Base-by-base conservation (phyloP, 1,140 invertebrate species). In the Orius insidiosus region DNA sequence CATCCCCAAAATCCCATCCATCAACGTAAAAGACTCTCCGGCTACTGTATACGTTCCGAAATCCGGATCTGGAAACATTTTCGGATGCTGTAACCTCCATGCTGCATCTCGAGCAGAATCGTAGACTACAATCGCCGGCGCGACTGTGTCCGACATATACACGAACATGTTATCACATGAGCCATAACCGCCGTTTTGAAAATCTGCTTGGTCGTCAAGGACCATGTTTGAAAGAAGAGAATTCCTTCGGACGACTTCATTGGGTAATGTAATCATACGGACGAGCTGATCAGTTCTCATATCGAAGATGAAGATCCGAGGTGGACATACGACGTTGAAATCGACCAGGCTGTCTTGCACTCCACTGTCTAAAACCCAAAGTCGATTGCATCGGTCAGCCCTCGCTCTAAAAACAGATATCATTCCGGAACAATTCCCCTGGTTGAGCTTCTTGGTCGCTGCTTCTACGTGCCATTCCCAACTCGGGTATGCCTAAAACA, bases 31-130 rank as follows among this genome's bases (percentile, higher is more conserved):
- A 2, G 59, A 65, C 46, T 74, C 69, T 0, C 54, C 56, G 3
- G 61, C 65, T n/a, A 70, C 66, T 52, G 52, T 59, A 50, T 80
- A 80, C 49, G 72, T 74, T 0, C 75, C 71, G 38, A 75, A 71
- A 58, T 85, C 75, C 0, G 81, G 80, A 65, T 85, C 72, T 0
- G 83, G 82, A 57, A 78, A 80, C 80, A 86, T 85, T 19, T 75
- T 71, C 1, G 80, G 72, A 59, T 85, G 80, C 2, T 72, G 67
- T 0, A 81, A 61, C 39, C 83, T 66, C 81, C 83, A 85, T 10
- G 80, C 78, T 36, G 71, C 72, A 53, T 82, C 78, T 16, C 68
- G 70, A 2, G 66, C 60, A 10, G 70, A 72, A 54, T 86, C 80
- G 49, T 80, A 81, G 0, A 85, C 75, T 4, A 85, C 64, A 9